Percentiles rank a stretch among this genome's conserved stretches.
phyloP scores from a whole-genome alignment of 2,797 vertebrate genomes.

The Coccyzus lansbergi region DNA sequence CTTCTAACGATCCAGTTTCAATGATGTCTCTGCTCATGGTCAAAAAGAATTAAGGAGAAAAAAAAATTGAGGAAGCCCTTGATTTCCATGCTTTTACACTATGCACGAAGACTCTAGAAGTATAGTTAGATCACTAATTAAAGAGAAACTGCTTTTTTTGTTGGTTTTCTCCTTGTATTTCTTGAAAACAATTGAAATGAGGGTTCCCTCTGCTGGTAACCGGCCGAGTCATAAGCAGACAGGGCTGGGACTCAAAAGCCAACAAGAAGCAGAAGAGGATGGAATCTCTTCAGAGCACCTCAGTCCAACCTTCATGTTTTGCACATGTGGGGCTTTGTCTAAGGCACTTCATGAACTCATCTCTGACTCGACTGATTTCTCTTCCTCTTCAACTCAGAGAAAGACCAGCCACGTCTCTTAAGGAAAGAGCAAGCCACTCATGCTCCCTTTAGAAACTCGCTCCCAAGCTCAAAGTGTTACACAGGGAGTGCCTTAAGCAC shows the following conservation, averaged over 20 bases:
- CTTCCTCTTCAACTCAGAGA: not conserved
- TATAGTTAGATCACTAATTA: not conserved
- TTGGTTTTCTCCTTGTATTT: not conserved
- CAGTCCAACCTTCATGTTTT: not conserved
- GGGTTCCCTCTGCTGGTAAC: conserved; percentile 54
- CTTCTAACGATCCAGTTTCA: accelerated
- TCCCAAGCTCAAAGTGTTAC: not conserved
- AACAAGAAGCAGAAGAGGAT: not conserved
- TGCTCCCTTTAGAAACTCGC: not conserved
- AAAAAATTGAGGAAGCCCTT: not conserved
- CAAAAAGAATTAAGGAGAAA: not conserved
- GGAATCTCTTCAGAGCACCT: not conserved
- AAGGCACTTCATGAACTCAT: not conserved
- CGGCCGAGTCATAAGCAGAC: not conserved
- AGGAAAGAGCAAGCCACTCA: not conserved
- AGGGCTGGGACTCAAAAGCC: not conserved
- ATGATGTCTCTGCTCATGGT: not conserved
- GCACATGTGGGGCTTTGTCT: not conserved
- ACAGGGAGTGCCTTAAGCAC: not conserved
- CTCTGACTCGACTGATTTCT: not conserved
- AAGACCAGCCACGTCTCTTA: not conserved
- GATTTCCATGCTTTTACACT: not conserved
- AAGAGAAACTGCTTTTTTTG: not conserved
- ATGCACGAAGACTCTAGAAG: not conserved
- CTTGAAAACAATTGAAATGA: not conserved